phyloP scores from a whole-genome alignment of 2,113 vertebrate species.

The Ranitomeya imitator region DNA sequence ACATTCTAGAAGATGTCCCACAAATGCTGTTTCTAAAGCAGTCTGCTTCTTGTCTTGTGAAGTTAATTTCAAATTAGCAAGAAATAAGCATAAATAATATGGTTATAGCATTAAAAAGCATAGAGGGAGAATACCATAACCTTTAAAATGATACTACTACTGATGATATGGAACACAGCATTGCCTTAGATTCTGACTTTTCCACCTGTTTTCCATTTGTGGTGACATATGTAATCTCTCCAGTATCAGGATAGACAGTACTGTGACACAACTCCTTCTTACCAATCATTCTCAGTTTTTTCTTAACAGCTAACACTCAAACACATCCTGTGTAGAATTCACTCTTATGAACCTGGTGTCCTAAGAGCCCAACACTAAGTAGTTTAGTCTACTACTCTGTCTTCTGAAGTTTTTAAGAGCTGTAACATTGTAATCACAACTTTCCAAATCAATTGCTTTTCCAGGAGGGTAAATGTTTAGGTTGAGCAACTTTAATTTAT shows the following conservation, averaged over 20 bases:
- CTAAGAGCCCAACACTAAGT: background rate
- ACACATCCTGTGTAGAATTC: background rate
- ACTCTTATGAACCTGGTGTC: conserved; percentile 1
- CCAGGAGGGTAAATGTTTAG: background rate
- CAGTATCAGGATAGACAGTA: background rate
- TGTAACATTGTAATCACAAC: background rate
- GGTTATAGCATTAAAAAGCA: no score
- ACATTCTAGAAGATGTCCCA: no score
- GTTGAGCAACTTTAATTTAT: background rate
- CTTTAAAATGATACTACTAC: no score
- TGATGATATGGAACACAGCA: background rate
- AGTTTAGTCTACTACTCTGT: background rate
- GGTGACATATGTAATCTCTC: background rate
- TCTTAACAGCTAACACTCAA: conserved; percentile 30
- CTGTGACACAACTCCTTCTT: conserved; percentile 1
- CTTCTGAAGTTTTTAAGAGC: background rate
- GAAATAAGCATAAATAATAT: no score
- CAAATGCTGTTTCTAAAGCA: no score
- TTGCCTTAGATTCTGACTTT: background rate
- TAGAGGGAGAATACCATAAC: no score
- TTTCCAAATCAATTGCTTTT: background rate
- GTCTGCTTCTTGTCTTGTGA: no score
- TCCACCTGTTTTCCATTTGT: conserved; percentile 27
- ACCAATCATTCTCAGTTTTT: conserved; percentile 5
- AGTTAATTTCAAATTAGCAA: no score